Evolutionary conservation across 2,797 vertebrate genomes (phyloP).

Genomic region (Aldrovandia affinis): DNA sequence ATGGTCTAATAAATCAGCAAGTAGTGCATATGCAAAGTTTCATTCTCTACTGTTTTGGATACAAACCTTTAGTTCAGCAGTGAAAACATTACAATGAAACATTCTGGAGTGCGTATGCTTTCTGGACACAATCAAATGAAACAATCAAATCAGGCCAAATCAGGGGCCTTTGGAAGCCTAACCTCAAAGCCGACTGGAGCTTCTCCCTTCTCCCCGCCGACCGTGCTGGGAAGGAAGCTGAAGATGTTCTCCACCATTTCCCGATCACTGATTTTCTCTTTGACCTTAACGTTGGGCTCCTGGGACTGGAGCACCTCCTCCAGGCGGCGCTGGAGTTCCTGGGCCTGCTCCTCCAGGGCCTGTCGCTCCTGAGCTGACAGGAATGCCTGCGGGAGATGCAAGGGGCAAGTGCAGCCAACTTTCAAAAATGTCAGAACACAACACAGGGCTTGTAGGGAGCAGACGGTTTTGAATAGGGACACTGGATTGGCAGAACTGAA

Average conservation of each 20-base stretch:
- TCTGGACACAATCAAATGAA: not conserved
- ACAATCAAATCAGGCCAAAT: not conserved
- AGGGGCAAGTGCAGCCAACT: not conserved
- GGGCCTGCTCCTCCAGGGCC: slow-evolving; percentile 55
- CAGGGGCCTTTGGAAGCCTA: slow-evolving; percentile 17
- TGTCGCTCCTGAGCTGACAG: slow-evolving; percentile 62
- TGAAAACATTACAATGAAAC: too few relatives aligned
- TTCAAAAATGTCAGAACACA: not conserved
- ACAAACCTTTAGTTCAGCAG: too few relatives aligned
- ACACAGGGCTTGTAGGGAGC: not conserved
- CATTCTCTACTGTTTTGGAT: not conserved
- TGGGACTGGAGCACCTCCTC: slow-evolving; percentile 70
- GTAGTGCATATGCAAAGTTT: not conserved
- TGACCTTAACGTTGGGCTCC: slow-evolving; percentile 55
- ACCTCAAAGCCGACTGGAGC: slow-evolving; percentile 83
- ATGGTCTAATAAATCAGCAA: not conserved
- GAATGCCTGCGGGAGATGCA: slow-evolving; percentile 66
- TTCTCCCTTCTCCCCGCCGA: slow-evolving; percentile 81
- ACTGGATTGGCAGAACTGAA: not conserved
- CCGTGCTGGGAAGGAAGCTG: slow-evolving; percentile 83
- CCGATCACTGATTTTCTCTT: slow-evolving; percentile 75
- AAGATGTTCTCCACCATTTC: slow-evolving; percentile 93
- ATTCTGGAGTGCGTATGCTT: too few relatives aligned
- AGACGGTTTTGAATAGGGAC: not conserved
- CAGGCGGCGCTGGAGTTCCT: slow-evolving; percentile 63